Base-by-base conservation (phyloP, 2,888 invertebrate species). In the Erebia ligea region DNA sequence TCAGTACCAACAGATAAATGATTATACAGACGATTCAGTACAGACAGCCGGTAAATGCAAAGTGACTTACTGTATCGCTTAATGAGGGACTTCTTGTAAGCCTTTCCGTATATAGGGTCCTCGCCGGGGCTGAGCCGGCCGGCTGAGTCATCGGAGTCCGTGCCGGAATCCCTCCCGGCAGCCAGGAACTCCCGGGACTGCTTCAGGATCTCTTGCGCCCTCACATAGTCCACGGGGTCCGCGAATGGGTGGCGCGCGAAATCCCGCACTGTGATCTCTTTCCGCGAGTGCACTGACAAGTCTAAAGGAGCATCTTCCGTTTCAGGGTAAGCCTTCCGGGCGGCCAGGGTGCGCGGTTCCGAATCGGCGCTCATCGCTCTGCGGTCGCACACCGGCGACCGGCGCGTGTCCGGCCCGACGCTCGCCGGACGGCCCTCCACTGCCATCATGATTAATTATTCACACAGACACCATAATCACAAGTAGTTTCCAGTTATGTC, bases 51-150 rank as follows among this genome's bases (percentile, higher is more conserved):
- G 48, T 11, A 21, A 48, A 13, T 50, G 34, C 52, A 61, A 67
- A 61, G 62, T 40, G 71, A 97, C 98, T 98, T 96, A 98, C 98
- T 96, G 94, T 97, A 98, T 95, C 98, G 95, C 94, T 97, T 97
- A 95, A 98, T 98, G 83, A 98, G 95, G 84, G 96, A 97, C 91
- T 98, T 98, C 95, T 98, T 98, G 95, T 98, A 98, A 64, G 98
- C 96, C 80, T 94, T 94, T 76, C 94, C 94, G 75, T 86, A 85
- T 79, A 86, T 83, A 77, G 88, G 85, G 58, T 92, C 94, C 66
- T 95, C 94, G 83, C 95, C 92, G 84, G 95, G 95, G 89, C 95
- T 93, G 90, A 95, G 91, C 84, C 95, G 86, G 83, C 94, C 95
- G 80, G 96, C 96, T 74, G 97, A 97, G 88, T 97, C 97, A 78